Percentiles rank a stretch among this genome's conserved stretches.
phyloP scores from a whole-genome alignment of 2,797 vertebrate genomes.

The Perdix hodgsoniae region DNA sequence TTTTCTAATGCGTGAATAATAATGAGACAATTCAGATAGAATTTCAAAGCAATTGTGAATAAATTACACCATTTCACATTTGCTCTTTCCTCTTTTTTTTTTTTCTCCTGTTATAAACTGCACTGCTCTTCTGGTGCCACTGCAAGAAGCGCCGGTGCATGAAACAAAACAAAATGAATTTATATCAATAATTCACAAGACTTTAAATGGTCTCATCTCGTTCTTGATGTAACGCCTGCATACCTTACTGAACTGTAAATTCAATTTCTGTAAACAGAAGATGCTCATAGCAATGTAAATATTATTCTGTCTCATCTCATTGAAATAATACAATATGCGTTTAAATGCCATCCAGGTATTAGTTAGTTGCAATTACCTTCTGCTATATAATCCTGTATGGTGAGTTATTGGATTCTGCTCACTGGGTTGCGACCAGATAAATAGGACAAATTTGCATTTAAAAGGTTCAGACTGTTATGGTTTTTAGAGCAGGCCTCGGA shows the following conservation, averaged over 20 bases:
- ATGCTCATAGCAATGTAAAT: slow-evolving; percentile 76
- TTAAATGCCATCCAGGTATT: slow-evolving; percentile 72
- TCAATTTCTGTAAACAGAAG: slow-evolving; percentile 70
- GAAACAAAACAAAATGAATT: slow-evolving; percentile 68
- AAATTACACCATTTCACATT: slow-evolving; percentile 71
- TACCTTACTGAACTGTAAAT: slow-evolving; percentile 66
- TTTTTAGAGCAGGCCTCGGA: slow-evolving; percentile 68
- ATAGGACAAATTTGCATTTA: slow-evolving; percentile 73
- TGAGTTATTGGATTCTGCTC: slow-evolving; percentile 77
- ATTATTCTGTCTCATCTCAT: slow-evolving; percentile 73
- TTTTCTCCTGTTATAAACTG: slow-evolving; percentile 31
- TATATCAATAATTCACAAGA: slow-evolving; percentile 72
- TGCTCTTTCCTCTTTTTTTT: slow-evolving; percentile 60
- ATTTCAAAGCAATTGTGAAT: slow-evolving; percentile 76
- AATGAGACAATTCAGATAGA: slow-evolving; percentile 70
- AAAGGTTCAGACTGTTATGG: slow-evolving; percentile 64
- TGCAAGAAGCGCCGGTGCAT: slow-evolving; percentile 50
- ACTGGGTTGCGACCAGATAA: slow-evolving; percentile 73
- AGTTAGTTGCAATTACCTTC: slow-evolving; percentile 77
- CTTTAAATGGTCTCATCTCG: slow-evolving; percentile 63
- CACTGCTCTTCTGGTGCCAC: slow-evolving; percentile 42
- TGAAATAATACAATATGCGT: slow-evolving; percentile 70
- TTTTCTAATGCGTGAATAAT: slow-evolving; percentile 62
- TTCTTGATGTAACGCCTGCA: slow-evolving; percentile 51
- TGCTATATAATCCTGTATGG: slow-evolving; percentile 70